Evolutionary conservation across 2,113 vertebrate genomes (phyloP).

Genomic region (Silurus glanis): DNA sequence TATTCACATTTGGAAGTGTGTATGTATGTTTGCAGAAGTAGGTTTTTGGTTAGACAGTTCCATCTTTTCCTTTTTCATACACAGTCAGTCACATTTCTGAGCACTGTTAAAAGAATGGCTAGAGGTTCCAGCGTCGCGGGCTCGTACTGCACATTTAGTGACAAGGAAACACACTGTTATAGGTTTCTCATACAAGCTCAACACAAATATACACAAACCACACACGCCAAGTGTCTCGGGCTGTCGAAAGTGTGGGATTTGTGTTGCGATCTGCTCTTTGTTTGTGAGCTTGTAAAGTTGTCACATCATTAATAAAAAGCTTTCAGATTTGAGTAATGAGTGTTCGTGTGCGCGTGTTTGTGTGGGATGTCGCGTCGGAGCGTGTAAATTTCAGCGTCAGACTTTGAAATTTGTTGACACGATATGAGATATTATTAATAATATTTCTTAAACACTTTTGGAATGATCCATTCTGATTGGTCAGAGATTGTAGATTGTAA

Average conservation of each 20-base stretch:
- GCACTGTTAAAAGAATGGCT: neutral
- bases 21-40: no score
- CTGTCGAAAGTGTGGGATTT: constrained; percentile 26
- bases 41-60: constrained; percentile 73
- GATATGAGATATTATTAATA: neutral
- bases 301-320: neutral
- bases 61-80: constrained; percentile 77
- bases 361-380: neutral
- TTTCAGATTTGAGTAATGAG: no score
- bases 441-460: neutral
- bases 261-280: constrained; percentile 23
- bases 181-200: neutral
- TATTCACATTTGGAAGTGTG: no score
- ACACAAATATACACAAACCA: neutral
- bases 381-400: neutral
- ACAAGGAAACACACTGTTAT: neutral
- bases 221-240: neutral
- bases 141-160: neutral
- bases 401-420: neutral
- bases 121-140: neutral
- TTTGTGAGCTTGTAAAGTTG: neutral
- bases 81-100: constrained; percentile 59
- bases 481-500: neutral
- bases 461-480: neutral
- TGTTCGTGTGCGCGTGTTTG: neutral